Evolutionary conservation across 2,113 vertebrate species (phyloP).

Genomic region (Bathybates hornii): DNA sequence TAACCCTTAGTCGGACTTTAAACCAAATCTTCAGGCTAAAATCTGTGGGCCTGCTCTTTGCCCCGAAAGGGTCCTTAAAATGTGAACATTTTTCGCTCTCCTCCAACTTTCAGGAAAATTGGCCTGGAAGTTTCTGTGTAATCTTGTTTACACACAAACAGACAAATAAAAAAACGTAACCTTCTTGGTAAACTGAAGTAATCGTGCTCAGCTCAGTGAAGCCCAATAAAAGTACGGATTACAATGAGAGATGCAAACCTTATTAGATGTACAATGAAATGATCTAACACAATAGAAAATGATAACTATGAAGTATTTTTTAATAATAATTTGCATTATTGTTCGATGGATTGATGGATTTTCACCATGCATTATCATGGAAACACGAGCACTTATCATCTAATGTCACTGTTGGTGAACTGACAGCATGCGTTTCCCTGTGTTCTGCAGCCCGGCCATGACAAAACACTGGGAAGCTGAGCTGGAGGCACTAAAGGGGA

Average conservation of each 20-base stretch:
- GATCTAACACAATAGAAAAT: background rate
- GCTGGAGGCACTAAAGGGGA: conserved; percentile 93
- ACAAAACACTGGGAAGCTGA: conserved; percentile 99
- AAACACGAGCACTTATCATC: background rate
- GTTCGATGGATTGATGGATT: background rate
- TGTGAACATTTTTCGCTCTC: background rate
- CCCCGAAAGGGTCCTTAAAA: background rate
- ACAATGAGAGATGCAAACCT: background rate
- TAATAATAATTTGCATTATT: background rate
- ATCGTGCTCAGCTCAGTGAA: background rate
- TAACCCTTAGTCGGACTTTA: background rate
- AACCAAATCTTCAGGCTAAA: background rate
- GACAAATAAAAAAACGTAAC: background rate
- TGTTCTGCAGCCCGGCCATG: conserved; percentile 68
- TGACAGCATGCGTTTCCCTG: background rate
- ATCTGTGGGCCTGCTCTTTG: background rate
- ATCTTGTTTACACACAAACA: background rate
- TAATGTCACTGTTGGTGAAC: background rate
- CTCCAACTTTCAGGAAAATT: background rate
- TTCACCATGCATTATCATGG: background rate
- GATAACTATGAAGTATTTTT: background rate
- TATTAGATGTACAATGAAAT: background rate
- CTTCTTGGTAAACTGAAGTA: background rate
- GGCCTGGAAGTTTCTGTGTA: background rate
- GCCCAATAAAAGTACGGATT: background rate